Conservation (phyloP, 1,140 invertebrate genomes). For the Caenorhabditis latens region DNA sequence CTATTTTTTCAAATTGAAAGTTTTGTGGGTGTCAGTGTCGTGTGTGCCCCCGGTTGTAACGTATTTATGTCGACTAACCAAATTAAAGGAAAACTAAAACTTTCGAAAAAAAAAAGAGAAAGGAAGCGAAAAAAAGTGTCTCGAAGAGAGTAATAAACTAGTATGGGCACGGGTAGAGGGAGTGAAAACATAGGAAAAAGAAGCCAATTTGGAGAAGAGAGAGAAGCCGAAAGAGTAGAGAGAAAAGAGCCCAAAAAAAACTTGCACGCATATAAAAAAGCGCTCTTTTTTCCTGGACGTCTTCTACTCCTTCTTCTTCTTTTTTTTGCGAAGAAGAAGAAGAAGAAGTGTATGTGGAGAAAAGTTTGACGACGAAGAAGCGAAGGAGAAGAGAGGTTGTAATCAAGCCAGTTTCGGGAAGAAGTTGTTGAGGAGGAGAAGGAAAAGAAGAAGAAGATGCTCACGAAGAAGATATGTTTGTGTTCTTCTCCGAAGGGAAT, state of each 20-base stretch:
- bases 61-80: not conserved
- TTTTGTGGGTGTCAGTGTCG: no score
- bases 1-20: no score
- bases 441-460: conserved; percentile 2
- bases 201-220: conserved; percentile 26
- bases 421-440: conserved; percentile 1
- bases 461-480: conserved; percentile 32
- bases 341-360: not conserved
- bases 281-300: not conserved
- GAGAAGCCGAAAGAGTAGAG: not conserved
- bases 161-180: not conserved
- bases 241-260: conserved; percentile 37
- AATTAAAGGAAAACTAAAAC: not conserved
- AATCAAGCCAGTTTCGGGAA: conserved; percentile 52
- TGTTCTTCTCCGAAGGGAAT: conserved; percentile 49
- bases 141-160: not conserved
- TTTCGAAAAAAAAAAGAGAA: conserved; percentile 14
- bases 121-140: not conserved
- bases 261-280: conserved; percentile 43
- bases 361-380: conserved; percentile 12
- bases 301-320: not conserved
- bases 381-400: conserved; percentile 9
- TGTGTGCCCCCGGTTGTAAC: no score
- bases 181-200: not conserved
- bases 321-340: not conserved